Base-by-base conservation (phyloP, 2,113 vertebrate genomes). In the Catagonus wagneri region DNA sequence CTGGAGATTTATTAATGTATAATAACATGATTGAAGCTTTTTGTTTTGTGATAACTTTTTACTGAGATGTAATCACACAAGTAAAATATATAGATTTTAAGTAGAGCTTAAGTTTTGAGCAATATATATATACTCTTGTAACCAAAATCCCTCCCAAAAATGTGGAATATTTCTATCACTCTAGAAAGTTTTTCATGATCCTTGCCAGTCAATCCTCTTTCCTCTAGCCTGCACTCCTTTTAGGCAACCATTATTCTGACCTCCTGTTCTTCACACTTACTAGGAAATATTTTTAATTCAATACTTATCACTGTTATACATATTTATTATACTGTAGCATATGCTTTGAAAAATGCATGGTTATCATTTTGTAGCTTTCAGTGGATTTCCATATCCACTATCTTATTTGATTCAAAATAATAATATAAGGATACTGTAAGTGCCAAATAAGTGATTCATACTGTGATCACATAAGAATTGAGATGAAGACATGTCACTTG, bases 401-500 rank as follows among this genome's bases (percentile, higher is more conserved):
- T 78, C 56, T 90, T 9, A 54, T 69, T 83, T 83, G 87, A 90
- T 56, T 94, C 6, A 76, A 95, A 89, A 81, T 54, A 79, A 84
- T 80, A 81, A 92, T 58, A 60, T 60, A 79, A 92, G 14, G 6
- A 32, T 58, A 80, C 11, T 72, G 29, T 52, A 68, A 80, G 27
- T 32, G n/a, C 2, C 9, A 79, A 34, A 83, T 52, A n/a, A 94
- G 32, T 81, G 52, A 85, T 60, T 71, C 15, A 75, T 34, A 50
- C 15, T 71, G 60, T 39, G 58, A 17, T 85, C 81, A 13, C 25
- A 32, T 36, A 80, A 36, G 17, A 93, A 76, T 87, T 83, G 65
- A 61, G 63, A 79, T 74, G 23, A 58, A 93, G 83, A 52, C 3
- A 23, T 68, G 27, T 5, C 50, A 29, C 20, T 63, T 74, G 56